These are phyloP conservation scores for Heterodera schachtii DNA, from an alignment of 1,140 invertebrate species.

Conservation along the genomic window DNA sequence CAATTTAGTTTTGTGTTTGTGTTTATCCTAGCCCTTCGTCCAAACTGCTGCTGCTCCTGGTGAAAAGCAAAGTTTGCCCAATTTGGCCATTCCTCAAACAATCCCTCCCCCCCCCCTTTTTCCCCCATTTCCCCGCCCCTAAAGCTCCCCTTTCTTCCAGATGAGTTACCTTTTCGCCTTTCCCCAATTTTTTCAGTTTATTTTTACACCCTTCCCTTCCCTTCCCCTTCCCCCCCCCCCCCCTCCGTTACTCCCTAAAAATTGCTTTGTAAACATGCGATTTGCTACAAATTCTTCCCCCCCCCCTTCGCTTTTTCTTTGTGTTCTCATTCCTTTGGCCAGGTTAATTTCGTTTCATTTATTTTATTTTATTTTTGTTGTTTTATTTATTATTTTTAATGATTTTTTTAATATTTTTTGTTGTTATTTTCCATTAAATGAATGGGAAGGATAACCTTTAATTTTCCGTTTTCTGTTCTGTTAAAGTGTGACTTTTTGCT, in stretches of 20 bases:
- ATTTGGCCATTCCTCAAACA: neutral
- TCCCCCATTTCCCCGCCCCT: no score
- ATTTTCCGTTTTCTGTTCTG: slow-evolving; percentile 3
- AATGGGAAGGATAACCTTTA: no score
- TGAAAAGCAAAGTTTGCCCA: no score
- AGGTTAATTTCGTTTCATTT: neutral
- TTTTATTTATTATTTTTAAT: neutral
- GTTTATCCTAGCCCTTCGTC: neutral
- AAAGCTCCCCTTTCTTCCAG: neutral
- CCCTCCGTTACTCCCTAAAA: neutral
- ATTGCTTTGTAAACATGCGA: neutral
- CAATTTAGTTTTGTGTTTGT: neutral
- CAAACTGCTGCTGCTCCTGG: neutral
- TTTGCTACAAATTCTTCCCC: neutral
- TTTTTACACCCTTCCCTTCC: no score
- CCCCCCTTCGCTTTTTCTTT: neutral
- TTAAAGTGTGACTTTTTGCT: slow-evolving; percentile 12
- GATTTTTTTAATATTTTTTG: neutral
- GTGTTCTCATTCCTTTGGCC: neutral
- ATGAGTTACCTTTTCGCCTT: neutral
- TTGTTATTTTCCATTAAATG: no score
- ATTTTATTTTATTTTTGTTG: neutral
- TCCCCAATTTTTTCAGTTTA: no score
- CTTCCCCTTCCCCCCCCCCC: no score
- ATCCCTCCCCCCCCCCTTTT: neutral